A percentile compares a stretch with the other conserved stretches of the same genome.
phyloP scores from a whole-genome alignment of 2,113 vertebrate species.

The Aegotheles bennettii region DNA sequence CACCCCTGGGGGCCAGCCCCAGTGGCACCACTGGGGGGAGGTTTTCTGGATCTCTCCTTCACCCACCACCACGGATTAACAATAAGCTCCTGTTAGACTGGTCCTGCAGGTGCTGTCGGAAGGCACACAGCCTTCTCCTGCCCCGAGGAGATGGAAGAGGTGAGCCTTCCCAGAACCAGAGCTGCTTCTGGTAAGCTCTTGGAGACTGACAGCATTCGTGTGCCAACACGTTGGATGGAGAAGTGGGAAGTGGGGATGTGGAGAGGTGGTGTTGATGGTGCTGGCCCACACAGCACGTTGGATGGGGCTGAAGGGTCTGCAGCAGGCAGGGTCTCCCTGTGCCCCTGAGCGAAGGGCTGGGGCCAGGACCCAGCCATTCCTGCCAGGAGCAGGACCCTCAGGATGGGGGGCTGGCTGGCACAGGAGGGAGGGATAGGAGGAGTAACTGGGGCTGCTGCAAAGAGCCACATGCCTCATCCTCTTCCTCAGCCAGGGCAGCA shows the following conservation, averaged over 20 bases:
- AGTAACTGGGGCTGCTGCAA: background rate
- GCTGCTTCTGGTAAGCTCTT: background rate
- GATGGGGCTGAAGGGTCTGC: background rate
- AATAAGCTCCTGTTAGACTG: background rate
- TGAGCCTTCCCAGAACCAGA: background rate
- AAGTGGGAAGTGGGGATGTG: background rate
- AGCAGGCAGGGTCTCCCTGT: background rate
- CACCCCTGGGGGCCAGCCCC: background rate
- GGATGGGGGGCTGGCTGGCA: background rate
- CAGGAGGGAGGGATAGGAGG: background rate
- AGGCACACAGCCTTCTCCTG: background rate
- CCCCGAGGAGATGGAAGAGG: background rate
- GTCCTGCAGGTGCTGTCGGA: fast-evolving
- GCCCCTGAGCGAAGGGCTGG: background rate
- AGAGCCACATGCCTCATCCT: background rate
- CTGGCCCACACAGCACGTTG: fast-evolving
- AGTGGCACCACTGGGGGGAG: background rate
- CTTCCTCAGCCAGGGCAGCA: background rate
- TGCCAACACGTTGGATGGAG: background rate
- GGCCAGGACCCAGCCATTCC: background rate
- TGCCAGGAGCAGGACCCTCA: background rate
- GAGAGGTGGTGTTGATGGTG: background rate
- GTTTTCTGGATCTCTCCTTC: background rate
- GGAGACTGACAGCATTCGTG: background rate
- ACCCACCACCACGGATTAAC: fast-evolving